A percentile compares a stretch with the other conserved stretches of the same genome.
phyloP scores from a whole-genome alignment of 2,888 invertebrate species.

The Pterostichus niger region DNA sequence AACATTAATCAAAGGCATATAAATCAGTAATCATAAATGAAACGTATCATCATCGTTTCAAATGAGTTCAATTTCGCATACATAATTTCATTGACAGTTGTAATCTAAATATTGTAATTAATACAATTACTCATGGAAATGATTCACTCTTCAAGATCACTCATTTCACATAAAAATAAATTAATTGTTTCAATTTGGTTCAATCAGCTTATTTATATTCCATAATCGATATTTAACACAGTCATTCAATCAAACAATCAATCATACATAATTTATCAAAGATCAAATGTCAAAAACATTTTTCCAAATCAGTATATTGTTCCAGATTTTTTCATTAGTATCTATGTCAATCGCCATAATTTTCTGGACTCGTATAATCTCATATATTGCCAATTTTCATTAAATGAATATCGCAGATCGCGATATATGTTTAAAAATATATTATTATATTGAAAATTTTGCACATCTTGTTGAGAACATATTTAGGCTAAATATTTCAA shows the following conservation, averaged over 20 bases:
- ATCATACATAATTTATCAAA: conserved; percentile 32
- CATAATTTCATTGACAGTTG: too few species aligned
- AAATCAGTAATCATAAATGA: too few species aligned
- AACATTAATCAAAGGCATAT: too few species aligned
- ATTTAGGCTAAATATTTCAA: too few species aligned
- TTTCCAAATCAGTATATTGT: conserved; percentile 36
- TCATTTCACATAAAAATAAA: conserved; percentile 33
- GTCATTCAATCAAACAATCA: conserved; percentile 33
- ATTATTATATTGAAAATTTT: too few species aligned
- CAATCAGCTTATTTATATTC: conserved; percentile 34
- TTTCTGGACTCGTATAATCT: not conserved
- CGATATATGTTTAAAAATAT: too few species aligned
- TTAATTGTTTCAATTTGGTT: conserved; percentile 25
- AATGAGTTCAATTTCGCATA: too few species aligned
- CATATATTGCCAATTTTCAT: too few species aligned
- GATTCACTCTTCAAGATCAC: conserved; percentile 14
- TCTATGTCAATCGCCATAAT: conserved; percentile 17
- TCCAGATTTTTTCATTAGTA: conserved; percentile 29
- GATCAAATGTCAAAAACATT: conserved; percentile 37
- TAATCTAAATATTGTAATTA: conserved; percentile 22
- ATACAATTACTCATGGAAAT: not conserved
- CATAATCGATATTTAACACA: conserved; percentile 34
- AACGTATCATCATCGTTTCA: too few species aligned
- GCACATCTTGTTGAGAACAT: too few species aligned
- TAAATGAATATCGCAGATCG: too few species aligned